Evolutionary conservation across 1,140 invertebrate genomes (phyloP).

Genomic region (Cydia fagiglandana): DNA sequence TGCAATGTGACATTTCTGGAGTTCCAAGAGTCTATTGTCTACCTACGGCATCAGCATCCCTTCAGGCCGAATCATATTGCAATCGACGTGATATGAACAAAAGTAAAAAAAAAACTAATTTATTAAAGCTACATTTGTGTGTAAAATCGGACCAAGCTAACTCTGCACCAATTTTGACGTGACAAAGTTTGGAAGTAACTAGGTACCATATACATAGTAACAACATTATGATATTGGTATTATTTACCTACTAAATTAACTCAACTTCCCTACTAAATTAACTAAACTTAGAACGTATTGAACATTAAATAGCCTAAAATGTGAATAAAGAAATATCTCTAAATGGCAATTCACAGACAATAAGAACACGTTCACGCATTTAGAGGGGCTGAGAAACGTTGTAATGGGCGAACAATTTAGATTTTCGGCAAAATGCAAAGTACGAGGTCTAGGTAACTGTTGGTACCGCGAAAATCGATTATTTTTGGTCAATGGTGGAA

Average conservation of each 20-base stretch:
- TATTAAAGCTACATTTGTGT: too few species aligned
- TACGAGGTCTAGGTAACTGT: neutral
- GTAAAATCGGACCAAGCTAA: neutral
- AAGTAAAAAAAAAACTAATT: too few species aligned
- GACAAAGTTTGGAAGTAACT: too few species aligned
- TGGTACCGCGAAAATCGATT: neutral
- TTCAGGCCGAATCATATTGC: too few species aligned
- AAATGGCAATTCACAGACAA: constrained; percentile 10
- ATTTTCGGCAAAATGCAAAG: neutral
- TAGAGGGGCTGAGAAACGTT: neutral
- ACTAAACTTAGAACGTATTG: too few species aligned
- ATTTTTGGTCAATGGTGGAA: neutral
- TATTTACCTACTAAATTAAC: neutral
- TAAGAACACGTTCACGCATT: neutral
- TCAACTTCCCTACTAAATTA: too few species aligned
- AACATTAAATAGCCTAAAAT: too few species aligned
- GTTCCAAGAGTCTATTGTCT: too few species aligned
- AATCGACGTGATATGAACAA: too few species aligned
- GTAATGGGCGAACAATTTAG: constrained; percentile 26
- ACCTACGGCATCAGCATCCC: too few species aligned
- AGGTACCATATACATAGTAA: too few species aligned
- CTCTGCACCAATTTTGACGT: too few species aligned
- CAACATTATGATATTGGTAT: neutral
- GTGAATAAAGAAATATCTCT: neutral
- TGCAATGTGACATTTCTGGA: neutral